Conservation (phyloP, 2,113 vertebrate genomes). For the Psettodes erumei region DNA sequence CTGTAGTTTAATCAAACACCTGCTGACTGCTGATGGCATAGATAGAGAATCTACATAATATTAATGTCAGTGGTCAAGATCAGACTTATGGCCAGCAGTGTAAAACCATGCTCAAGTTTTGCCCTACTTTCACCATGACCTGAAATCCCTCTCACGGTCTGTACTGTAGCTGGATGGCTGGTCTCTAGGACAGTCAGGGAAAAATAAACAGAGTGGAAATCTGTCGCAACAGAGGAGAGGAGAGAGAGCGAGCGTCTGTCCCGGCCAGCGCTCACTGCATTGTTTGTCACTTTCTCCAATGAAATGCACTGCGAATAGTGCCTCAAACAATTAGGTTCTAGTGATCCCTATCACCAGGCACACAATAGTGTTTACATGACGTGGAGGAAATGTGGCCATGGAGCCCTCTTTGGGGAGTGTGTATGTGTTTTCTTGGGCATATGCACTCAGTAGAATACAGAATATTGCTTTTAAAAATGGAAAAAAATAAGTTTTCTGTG, state of each 20-base stretch:
- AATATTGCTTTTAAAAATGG: too few species aligned
- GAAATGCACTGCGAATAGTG: slow-evolving; percentile 77
- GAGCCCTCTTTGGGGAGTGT: slow-evolving; percentile 73
- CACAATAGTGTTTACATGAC: slow-evolving; percentile 85
- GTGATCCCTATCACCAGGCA: slow-evolving; percentile 79
- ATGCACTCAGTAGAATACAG: too few species aligned
- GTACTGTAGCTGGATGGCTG: slow-evolving; percentile 19
- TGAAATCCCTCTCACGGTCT: slow-evolving; percentile 17
- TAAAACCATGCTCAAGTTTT: slow-evolving; percentile 5
- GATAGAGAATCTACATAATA: neutral
- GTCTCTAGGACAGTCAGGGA: slow-evolving; percentile 47
- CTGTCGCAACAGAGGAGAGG: slow-evolving; percentile 39
- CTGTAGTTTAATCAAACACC: neutral
- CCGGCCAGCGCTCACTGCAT: slow-evolving; percentile 50
- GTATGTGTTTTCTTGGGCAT: slow-evolving; percentile 50
- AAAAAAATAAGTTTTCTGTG: neutral
- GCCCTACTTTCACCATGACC: neutral
- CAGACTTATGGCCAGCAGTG: neutral
- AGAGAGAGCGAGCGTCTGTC: slow-evolving; percentile 40
- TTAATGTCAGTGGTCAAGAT: neutral
- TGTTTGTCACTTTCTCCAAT: slow-evolving; percentile 86
- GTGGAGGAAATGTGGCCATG: slow-evolving; percentile 79
- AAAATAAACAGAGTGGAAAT: slow-evolving; percentile 65
- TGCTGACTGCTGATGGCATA: neutral
- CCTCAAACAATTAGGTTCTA: slow-evolving; percentile 81